Percentiles rank a stretch among this genome's conserved stretches.
Conservation (phyloP, 2,888 invertebrate species). For the Elysia crispata region DNA sequence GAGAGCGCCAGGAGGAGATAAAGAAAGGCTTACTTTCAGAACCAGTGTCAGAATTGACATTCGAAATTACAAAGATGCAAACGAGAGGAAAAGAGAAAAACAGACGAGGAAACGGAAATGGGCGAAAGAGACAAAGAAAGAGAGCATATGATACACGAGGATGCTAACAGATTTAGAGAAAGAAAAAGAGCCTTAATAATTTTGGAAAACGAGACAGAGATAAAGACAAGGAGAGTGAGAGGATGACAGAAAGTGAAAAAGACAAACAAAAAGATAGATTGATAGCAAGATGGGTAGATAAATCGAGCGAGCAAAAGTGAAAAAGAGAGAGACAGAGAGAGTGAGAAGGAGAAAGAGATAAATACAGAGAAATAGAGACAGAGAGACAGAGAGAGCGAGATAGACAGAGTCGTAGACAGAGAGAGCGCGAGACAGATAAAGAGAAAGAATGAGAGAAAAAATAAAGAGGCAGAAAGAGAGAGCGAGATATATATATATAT, state of each 20-base stretch:
- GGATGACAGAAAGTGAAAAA: not conserved
- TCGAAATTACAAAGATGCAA: too few species aligned
- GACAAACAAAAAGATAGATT: not conserved
- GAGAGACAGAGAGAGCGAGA: not conserved
- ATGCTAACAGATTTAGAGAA: too few species aligned
- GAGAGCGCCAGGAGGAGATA: not conserved
- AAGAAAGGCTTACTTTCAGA: too few species aligned
- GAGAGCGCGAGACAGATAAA: not conserved
- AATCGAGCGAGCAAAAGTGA: not conserved
- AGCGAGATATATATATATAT: too few species aligned
- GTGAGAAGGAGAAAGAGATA: not conserved
- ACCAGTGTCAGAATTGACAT: too few species aligned
- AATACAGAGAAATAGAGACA: not conserved
- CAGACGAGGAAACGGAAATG: too few species aligned
- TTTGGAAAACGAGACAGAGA: too few species aligned
- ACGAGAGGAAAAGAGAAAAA: too few species aligned
- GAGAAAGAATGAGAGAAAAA: not conserved
- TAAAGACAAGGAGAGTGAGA: not conserved
- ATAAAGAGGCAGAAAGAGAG: too few species aligned
- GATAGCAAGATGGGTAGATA: not conserved
- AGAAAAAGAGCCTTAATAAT: too few species aligned
- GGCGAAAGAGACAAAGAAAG: too few species aligned
- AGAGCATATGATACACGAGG: too few species aligned
- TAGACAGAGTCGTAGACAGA: not conserved
- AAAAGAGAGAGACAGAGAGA: not conserved